Conservation (phyloP, 1,140 invertebrate species). For the Yoshiicerus persimilis region DNA sequence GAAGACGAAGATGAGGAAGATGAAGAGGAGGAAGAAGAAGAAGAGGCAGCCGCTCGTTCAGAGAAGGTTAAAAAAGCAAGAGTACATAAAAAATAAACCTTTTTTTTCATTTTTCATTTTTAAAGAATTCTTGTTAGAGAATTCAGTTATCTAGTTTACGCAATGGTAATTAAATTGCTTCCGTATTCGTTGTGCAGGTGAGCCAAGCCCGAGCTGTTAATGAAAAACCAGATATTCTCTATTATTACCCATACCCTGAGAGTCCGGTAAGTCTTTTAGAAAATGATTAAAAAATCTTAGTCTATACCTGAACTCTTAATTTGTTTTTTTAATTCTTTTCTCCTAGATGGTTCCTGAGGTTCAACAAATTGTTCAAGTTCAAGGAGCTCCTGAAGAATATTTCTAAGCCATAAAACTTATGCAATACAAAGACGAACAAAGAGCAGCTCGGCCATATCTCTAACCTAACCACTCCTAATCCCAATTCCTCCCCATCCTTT, state of each 20-base stretch:
- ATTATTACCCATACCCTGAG: slow-evolving; percentile 48
- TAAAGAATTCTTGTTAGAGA: neutral
- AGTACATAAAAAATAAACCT: neutral
- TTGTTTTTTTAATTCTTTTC: neutral
- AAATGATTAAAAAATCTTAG: neutral
- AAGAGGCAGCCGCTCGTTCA: slow-evolving; percentile 37
- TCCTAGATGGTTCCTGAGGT: neutral
- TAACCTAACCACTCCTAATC: neutral
- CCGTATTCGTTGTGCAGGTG: slow-evolving; percentile 1
- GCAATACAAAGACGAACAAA: neutral
- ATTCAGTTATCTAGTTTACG: neutral
- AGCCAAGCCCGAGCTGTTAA: slow-evolving; percentile 39
- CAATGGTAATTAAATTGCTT: neutral
- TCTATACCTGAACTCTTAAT: neutral
- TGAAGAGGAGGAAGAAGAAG: slow-evolving; percentile 49
- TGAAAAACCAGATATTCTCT: slow-evolving; percentile 39
- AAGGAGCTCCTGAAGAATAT: neutral
- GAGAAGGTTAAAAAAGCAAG: slow-evolving; percentile 38
- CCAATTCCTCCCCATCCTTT: neutral
- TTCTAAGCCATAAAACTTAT: neutral
- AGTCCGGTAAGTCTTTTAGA: slow-evolving; percentile 23
- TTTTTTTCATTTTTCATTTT: neutral
- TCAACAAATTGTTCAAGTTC: slow-evolving; percentile 7
- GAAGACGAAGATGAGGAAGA: slow-evolving; percentile 48
- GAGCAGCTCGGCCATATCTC: slow-evolving; percentile 16